Percentiles rank a stretch among this genome's conserved stretches.
Conservation (phyloP, 2,888 invertebrate genomes). For the Polydrusus tereticollis region DNA sequence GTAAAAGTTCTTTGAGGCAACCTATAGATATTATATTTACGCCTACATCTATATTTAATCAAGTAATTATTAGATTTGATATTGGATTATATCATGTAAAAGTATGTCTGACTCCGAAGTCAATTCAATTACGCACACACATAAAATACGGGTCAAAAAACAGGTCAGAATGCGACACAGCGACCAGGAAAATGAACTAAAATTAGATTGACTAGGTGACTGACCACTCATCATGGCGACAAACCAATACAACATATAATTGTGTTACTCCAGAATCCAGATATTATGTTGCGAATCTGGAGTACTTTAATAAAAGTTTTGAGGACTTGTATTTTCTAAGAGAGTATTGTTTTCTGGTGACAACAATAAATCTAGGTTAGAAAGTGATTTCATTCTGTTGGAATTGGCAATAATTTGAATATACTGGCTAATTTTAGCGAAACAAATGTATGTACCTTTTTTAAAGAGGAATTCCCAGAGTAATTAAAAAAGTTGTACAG, state of each 20-base stretch:
- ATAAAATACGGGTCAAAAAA: neutral
- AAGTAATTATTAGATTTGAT: neutral
- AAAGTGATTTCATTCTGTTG: no score
- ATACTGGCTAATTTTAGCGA: no score
- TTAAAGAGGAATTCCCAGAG: no score
- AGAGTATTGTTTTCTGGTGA: no score
- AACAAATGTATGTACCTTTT: no score
- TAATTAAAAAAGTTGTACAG: no score
- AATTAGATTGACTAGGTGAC: constrained; percentile 11
- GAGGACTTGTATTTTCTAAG: no score
- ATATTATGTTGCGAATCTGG: neutral
- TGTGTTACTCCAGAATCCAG: neutral
- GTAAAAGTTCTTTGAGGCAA: no score
- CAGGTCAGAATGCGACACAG: neutral
- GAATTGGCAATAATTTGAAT: no score
- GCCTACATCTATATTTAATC: no score
- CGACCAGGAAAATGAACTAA: neutral
- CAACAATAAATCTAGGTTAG: no score
- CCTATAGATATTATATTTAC: no score
- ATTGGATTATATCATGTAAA: neutral
- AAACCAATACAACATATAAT: neutral
- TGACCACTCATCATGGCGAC: neutral
- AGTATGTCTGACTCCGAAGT: neutral
- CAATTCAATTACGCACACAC: neutral
- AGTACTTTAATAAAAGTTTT: neutral